Evolutionary conservation across 2,797 vertebrate species (phyloP).

Genomic region (Pseudomugil gertrudae): DNA sequence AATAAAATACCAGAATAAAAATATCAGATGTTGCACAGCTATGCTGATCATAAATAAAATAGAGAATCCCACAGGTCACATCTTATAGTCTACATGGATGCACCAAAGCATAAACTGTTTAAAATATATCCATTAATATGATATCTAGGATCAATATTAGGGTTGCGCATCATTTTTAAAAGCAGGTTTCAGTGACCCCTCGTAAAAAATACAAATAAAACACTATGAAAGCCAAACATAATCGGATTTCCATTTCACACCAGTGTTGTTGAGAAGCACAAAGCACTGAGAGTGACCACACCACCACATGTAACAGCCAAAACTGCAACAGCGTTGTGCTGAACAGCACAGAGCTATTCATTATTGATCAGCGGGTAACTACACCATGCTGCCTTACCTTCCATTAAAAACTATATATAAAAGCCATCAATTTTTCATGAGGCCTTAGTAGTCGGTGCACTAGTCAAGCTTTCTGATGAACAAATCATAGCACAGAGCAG

Average conservation of each 20-base stretch:
- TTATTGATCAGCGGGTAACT: conserved; percentile 68
- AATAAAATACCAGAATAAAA: no score
- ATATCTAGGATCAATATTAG: no score
- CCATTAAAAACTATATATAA: conserved; percentile 46
- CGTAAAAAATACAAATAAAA: no score
- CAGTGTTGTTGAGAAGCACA: conserved; percentile 18
- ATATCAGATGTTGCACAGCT: no score
- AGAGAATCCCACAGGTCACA: no score
- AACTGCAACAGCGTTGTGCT: conserved; percentile 37
- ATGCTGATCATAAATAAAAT: no score
- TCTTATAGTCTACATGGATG: no score
- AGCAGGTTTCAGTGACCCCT: no score
- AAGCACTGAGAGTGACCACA: conserved; percentile 8
- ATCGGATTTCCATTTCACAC: conserved; percentile 12
- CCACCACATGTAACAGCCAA: conserved; percentile 12
- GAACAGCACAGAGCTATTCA: conserved; percentile 42
- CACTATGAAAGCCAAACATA: conserved; percentile 13
- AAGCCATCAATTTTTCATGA: conserved; percentile 53
- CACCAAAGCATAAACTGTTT: no score
- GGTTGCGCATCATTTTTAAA: no score
- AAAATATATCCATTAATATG: no score
- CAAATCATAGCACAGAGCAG: background rate
- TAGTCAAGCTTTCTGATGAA: background rate
- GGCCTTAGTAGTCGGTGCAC: background rate
- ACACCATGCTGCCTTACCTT: conserved; percentile 21